Evolutionary conservation across 2,888 invertebrate genomes (phyloP), one percentile per base, ranked within the genome.

Genomic region (Lissocephala sabroskyi): DNA sequence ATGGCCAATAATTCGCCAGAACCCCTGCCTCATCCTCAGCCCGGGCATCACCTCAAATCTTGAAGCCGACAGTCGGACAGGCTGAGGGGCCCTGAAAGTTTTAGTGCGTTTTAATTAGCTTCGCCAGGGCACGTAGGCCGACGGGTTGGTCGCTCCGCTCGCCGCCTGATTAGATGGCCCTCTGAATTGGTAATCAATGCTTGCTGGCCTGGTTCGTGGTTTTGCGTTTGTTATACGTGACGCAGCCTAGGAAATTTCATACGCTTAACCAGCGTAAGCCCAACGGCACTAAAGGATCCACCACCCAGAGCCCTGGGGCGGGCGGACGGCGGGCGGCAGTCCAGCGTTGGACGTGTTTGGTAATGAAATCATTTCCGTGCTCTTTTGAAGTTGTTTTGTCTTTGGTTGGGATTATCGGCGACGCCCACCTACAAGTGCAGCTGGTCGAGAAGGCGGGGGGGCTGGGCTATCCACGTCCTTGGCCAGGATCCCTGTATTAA

Each of bases 141-240:
- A n/a, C n/a, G n/a, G n/a, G n/a, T n/a, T n/a, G n/a, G n/a, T n/a
- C n/a, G n/a, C n/a, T n/a, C n/a, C n/a, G n/a, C n/a, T n/a, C n/a
- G n/a, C n/a, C 30, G 48, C 51, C 63, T 79, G 70, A 60, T 73
- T 63, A 65, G 77, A 77, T 70, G 74, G 73, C 71, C 63, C 62
- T n/a, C 60, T 70, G 79, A 83, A 82, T 82, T 83, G 81, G 82
- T 83, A 82, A 81, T 82, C 83, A 79, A 70, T 74, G 75, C 63
- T 53, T n/a, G n/a, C n/a, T n/a, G n/a, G n/a, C n/a, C n/a, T n/a
- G n/a, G n/a, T n/a, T n/a, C n/a, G 60, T 26, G 76, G 78, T 68
- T 23, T 23, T 23, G 23, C 48, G 50, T 51, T 16, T 35, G 9
- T 49, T 41, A 67, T 67, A 82, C 82, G 82, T 82, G 82, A 82